These are phyloP conservation scores for Zingel zingel DNA, from an alignment of 2,113 vertebrate species.

Conservation along the genomic window DNA sequence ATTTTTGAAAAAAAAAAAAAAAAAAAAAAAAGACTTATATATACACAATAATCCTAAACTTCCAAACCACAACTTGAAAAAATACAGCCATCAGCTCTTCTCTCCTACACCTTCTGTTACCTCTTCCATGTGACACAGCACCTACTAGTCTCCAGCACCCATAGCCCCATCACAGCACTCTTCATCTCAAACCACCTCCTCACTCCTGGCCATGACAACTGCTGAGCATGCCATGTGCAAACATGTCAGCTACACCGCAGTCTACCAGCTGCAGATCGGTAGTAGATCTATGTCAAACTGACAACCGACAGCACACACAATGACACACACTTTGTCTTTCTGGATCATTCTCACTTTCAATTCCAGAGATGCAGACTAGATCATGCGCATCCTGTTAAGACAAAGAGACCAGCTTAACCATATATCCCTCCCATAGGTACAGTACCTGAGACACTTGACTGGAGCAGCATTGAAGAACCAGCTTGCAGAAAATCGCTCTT, in stretches of 20 bases:
- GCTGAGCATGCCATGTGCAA: conserved; percentile 50
- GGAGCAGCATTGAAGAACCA: background rate
- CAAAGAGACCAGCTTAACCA: background rate
- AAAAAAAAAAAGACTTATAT: no score
- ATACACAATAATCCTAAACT: no score
- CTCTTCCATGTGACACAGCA: conserved; percentile 12
- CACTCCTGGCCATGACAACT: conserved; percentile 37
- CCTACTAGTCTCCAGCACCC: background rate
- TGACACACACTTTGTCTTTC: conserved; percentile 9
- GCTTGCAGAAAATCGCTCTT: background rate
- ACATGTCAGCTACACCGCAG: conserved; percentile 44
- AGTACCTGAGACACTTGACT: background rate
- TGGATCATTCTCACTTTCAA: background rate
- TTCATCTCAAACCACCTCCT: conserved; percentile 35
- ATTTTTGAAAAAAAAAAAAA: no score
- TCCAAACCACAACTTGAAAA: no score
- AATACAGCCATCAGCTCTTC: background rate
- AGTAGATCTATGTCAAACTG: background rate
- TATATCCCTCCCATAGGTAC: background rate
- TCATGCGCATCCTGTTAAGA: background rate
- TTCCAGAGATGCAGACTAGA: background rate
- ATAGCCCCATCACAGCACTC: background rate
- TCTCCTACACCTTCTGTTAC: background rate
- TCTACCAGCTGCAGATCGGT: conserved; percentile 45
- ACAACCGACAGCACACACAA: background rate